Evolutionary conservation across 2,797 vertebrate species (phyloP), one percentile per base, ranked within the genome.

Genomic region (Periparus ater): DNA sequence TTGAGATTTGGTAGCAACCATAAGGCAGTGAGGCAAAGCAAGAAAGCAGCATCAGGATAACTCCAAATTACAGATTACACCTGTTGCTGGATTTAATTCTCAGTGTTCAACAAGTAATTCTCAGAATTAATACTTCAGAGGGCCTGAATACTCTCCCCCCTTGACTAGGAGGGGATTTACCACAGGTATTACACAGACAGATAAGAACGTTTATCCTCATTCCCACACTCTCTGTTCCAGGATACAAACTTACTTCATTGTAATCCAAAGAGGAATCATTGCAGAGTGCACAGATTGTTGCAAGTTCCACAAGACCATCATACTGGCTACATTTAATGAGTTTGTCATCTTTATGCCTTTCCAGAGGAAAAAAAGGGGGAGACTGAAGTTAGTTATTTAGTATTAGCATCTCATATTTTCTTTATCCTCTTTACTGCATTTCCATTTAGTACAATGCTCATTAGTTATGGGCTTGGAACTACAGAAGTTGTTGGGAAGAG

Each of bases 201-300:
- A 77, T n/a, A 23, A 72, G 85, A 92, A 80, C 38, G 54, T 18
- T 88, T 29, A 34, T 42, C 34, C 80, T 85, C 54, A 51, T 78
- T 91, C 65, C 91, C 65, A 18, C 36, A 17, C 45, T 51, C 79
- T 58, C 75, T 89, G 47, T 82, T 63, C 30, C 61, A 88, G 62
- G 54, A 26, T 9, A 63, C n/a, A 78, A 55, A 76, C 98, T 97
- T 89, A 99, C 99, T 98, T 99, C 99, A 45, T 99, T 99, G 95
- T 98, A 99, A 98, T 99, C 99, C 98, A 99, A 97, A 11, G 99
- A 99, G 85, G 99, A 99, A 97, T 99, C 99, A 21, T 99, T 99
- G 95, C 99, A 99, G 82, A 99, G 98, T 5, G 99, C 99, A 92
- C 99, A 99, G 97, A 99, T 99, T 1, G 99, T 99, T 60, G 99